Evolutionary conservation across 2,113 vertebrate genomes (phyloP).

Genomic region (Percina caprodes): DNA sequence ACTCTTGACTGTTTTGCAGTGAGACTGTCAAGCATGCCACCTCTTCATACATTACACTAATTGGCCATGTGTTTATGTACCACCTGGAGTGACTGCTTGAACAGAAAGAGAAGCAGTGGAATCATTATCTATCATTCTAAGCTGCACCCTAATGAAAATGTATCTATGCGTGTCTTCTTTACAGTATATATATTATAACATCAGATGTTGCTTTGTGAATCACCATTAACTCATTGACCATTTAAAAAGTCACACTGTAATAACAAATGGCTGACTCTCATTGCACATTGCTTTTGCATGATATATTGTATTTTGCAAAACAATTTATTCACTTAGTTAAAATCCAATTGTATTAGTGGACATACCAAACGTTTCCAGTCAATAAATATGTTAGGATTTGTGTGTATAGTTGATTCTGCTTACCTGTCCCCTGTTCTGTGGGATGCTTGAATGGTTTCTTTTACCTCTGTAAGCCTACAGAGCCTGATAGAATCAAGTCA

Average conservation of each 20-base stretch:
- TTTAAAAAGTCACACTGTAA: background rate
- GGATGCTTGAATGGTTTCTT: background rate
- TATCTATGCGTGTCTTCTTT: background rate
- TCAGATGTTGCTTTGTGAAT: background rate
- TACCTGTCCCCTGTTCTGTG: background rate
- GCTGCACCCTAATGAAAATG: conserved; percentile 23
- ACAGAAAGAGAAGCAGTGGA: conserved; percentile 21
- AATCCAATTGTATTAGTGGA: background rate
- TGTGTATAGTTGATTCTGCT: background rate
- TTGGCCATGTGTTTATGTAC: conserved; percentile 37
- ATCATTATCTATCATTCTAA: conserved; percentile 46
- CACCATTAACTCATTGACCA: background rate
- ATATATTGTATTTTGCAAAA: background rate
- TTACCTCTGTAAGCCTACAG: background rate
- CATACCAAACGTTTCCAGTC: background rate
- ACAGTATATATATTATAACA: background rate
- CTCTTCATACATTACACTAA: conserved; percentile 45
- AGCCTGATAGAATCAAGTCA: background rate
- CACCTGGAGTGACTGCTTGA: conserved; percentile 33
- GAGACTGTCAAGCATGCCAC: background rate
- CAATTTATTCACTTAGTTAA: background rate
- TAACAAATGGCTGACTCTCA: conserved; percentile 8
- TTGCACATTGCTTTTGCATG: background rate
- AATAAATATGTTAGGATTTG: background rate
- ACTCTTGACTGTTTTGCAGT: background rate